Base-by-base conservation (phyloP, 2,888 invertebrate species). In the Brachypalpus laphriformis region DNA sequence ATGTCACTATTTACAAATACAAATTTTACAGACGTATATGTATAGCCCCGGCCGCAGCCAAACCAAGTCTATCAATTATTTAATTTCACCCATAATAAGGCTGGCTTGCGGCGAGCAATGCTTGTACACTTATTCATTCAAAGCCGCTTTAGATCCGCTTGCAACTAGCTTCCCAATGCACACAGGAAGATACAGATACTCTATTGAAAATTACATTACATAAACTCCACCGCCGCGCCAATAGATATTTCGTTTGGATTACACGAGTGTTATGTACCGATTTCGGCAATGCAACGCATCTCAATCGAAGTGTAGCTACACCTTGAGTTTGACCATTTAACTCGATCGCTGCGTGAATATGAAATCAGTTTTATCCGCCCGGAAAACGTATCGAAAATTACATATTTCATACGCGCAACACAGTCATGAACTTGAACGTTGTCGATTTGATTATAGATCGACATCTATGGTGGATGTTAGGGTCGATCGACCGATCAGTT, bases 341-440 rank as follows among this genome's bases (percentile, higher is more conserved):
- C 37, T 59, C 28, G 47, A 54, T 63, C 85, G 81, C 31, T 37
- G 9, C 8, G 7, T 71, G 85, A 81, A 85, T 85, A 56, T 59
- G 7, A 63, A 81, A 71, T 81, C 16, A 63, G 42, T 22, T 45
- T 7, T 63, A 22, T 42, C 22, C 18, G 74, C 42, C 82, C 71
- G 78, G 54, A 74, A 78, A 63, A 56, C 66, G 16, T 42, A 20
- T 28, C 42, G 49, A 54, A 74, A 68, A 83, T 85, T 81, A 76
- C 45, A 56, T 66, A 85, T 85, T 85, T 76, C 14, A 54, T 76
- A 34, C 75, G 75, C 75, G 54, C 71, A 25, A 70, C 47, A 65
- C 28, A 61, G 51, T 85, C 81, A 76, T 85, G 75, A 85, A 85
- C 85, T 85, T 85, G 85, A 85, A 81, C 56, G 83, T 71, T 56